Evolutionary conservation across 2,797 vertebrate species (phyloP), one percentile per base, ranked within the genome.

Genomic region (Podargus strigoides): DNA sequence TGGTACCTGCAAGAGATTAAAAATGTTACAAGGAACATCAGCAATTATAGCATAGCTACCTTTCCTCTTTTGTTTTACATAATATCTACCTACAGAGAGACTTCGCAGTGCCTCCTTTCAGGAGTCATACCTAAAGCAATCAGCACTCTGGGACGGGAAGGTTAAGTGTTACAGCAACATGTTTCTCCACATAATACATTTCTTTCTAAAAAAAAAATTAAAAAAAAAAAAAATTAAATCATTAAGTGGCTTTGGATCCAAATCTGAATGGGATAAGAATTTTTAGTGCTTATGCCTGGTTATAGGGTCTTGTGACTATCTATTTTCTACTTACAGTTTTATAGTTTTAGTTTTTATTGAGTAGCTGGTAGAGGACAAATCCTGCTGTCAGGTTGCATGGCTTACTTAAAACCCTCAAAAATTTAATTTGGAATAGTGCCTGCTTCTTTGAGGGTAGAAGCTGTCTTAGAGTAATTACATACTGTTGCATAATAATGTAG

Each of bases 1-100:
- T 91, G 93, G 97, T 81, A 98, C 98, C 99, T 99, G 97, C 27
- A 96, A 94, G 24, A 92, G 93, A 90, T 6, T 3, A 76, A 93
- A 60, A 92, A 52, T 92, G 53, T 87, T 59, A 82, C 67, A 63
- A 80, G 50, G 30, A 94, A 47, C 47, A 63, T 92, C 37, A 89
- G 47, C 12, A 79, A 36, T 21, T 76, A 39, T 28, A 7, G 26
- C 14, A 62, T 1, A 74, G 55, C 32, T 69, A 59, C 11, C 6
- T 59, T 59, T 26, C 7, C 28, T 73, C 27, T 56, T 68, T 22
- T 18, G 5, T 66, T 23, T 78, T 84, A 12, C 4, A 3, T 66
- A 32, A 41, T 21, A 44, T 77, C 22, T 49, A 41, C 41, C 15
- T 74, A 27, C 34, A 59, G 59, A 74, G 24, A 80, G 14, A 66